Percentiles rank a stretch among this genome's conserved stretches.
Evolutionary conservation across 2,888 invertebrate genomes (phyloP).

Genomic region (Ichneumoninae sp.): DNA sequence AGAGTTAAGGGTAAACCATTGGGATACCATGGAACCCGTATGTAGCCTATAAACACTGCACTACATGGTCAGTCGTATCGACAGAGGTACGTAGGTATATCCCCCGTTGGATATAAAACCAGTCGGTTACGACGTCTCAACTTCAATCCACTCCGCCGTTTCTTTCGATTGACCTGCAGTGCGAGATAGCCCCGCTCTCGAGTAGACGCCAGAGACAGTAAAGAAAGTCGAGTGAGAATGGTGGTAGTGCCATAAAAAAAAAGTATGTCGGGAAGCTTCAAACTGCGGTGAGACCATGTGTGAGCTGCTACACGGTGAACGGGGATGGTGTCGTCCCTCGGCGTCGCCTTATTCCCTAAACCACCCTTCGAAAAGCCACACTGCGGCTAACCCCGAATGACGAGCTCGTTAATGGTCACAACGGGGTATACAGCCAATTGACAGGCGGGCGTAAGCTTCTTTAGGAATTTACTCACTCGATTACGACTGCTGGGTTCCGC

Average conservation of each 20-base stretch:
- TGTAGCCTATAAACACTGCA: constrained; percentile 9
- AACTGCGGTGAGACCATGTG: not conserved
- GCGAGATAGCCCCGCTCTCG: not conserved
- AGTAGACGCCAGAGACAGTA: not conserved
- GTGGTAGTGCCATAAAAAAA: not conserved
- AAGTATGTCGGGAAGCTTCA: not conserved
- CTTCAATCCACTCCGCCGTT: constrained; percentile 19
- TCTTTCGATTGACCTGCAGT: constrained; percentile 32
- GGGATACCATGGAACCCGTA: not conserved
- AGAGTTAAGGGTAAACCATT: constrained; percentile 37
- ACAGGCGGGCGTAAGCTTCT: not conserved
- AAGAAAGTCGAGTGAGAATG: not conserved
- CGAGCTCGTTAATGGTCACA: not conserved
- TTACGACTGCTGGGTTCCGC: not conserved
- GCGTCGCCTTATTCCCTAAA: not conserved
- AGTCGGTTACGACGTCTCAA: constrained; percentile 29
- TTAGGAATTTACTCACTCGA: not conserved
- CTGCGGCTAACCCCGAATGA: not conserved
- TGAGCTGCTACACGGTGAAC: not conserved
- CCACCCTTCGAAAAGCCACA: not conserved
- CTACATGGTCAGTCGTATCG: not conserved
- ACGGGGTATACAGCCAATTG: not conserved
- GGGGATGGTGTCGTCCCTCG: not conserved
- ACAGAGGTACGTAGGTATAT: not conserved
- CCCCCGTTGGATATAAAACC: constrained; percentile 5